Base-by-base conservation (phyloP, 1,140 invertebrate genomes). In the Chymomyza costata region DNA sequence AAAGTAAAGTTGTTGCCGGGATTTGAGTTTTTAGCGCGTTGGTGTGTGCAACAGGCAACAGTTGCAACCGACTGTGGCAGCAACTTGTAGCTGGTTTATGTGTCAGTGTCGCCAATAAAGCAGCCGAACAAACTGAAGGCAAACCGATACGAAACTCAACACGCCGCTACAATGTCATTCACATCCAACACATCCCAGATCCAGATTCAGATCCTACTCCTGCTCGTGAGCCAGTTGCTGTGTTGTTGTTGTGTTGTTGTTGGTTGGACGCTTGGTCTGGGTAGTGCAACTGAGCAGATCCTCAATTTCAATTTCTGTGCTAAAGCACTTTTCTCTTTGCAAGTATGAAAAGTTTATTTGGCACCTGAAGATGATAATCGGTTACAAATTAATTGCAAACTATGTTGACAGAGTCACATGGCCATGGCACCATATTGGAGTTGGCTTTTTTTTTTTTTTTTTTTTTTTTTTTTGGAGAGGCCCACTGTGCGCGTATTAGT, bases 311-410 rank as follows among this genome's bases (percentile, higher is more conserved):
- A 34, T 34, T 13, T 78, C 45, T 6, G 14, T 16, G 39, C 39
- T 31, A 17, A 18, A 15, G 47, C 16, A 39, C 19, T 38, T 57
- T 46, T 21, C 5, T 11, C n/a, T 2, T 8, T 39, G 38, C 18
- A 18, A 40, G 57, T 47, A 61, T 74, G 80, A 81, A 64, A 84
- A 80, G 82, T 84, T 84, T 84, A 84, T 84, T 84, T 84, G 82
- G 82, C 82, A 84, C 82, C 82, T 82, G 69, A 81, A 84, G 82
- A 84, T 84, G 82, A 82, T 84, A 84, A 84, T 84, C 82, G 78
- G 69, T 82, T 82, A 84, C 82, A 84, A 84, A 84, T 84, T 84
- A 84, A 84, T 84, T 84, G 82, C 81, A 82, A n/a, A 78, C 78
- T 78, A 82, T 73, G 66, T 82, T 71, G 78, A 82, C 69, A 82